Base-by-base conservation (phyloP, 2,113 vertebrate genomes). In the Ursus arctos region DNA sequence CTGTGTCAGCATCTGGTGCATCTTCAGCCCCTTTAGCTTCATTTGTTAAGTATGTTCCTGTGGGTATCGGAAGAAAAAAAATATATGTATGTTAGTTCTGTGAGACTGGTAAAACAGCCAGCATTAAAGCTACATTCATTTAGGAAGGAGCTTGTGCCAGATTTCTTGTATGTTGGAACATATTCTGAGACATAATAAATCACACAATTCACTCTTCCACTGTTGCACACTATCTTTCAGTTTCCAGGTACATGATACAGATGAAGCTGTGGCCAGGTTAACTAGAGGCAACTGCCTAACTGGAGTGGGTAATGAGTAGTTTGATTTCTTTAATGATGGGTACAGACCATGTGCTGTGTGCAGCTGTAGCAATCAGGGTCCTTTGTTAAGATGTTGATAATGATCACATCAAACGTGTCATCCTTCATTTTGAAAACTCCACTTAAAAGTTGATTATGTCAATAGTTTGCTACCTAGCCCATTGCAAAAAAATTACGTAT, bases 21-120 rank as follows among this genome's bases (percentile, higher is more conserved):
- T 99, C 99, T 98, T 99, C 99, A 76, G 99, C 99, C 98, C 99
- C 99, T 99, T 99, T 99, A 98, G 99, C 99, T 99, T 99, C 99
- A 47, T 99, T 99, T 90, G 99, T 99, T 99, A 99, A 99, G 98
- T 99, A 99, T 15, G 99, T 99, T 99, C 99, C 99, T 99, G 96
- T 36, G 97, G 98, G 98, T 97, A 99, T 96, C 69, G 94, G 95
- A 98, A 49, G 97, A 92, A 97, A 97, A 81, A 55, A 10, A 16
- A 76, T 4, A 36, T 6, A 43, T 76, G 49, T 24, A 65, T 74
- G 72, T 98, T 98, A 98, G 85, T 19, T 94, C 53, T 76, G 7
- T 24, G 16, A 88, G 40, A 43, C 51, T 71, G 36, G 67, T 49
- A 76, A 94, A 82, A 88, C 8, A 85, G 28, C 16, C n/a, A 91